Conservation (phyloP, 2,888 invertebrate species). For the Drosophila sordidapex region DNA sequence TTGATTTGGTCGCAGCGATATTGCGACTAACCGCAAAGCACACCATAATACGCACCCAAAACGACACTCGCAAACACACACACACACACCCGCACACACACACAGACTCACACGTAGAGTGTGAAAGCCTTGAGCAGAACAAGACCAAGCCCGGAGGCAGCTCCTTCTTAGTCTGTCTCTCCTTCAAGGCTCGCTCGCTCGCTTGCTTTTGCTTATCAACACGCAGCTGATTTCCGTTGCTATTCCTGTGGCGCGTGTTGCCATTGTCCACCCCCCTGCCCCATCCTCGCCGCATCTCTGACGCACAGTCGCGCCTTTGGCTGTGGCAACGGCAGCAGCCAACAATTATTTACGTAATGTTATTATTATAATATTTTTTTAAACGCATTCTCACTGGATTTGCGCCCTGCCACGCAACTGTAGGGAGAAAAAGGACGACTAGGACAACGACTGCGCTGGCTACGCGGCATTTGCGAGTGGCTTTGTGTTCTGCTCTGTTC, state of each 20-base stretch:
- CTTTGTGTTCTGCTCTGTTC: slow-evolving; percentile 59
- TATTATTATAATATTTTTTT: slow-evolving; percentile 83
- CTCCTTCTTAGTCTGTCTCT: slow-evolving; percentile 26
- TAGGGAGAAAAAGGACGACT: slow-evolving; percentile 22
- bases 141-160: slow-evolving; percentile 47
- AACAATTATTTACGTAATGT: slow-evolving; percentile 82
- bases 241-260: slow-evolving; percentile 72
- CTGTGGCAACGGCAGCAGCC: slow-evolving; percentile 59
- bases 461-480: slow-evolving; percentile 76
- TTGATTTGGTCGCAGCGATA: slow-evolving; percentile 26
- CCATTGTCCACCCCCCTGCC: slow-evolving; percentile 37
- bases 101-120: slow-evolving; percentile 9
- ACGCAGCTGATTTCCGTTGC: slow-evolving; percentile 82
- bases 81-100: slow-evolving; percentile 7
- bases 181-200: slow-evolving; percentile 36
- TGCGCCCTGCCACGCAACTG: slow-evolving; percentile 43
- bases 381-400: slow-evolving; percentile 80
- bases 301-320: slow-evolving; percentile 9
- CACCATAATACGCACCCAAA: slow-evolving; percentile 78
- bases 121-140: slow-evolving; percentile 41
- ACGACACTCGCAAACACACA: slow-evolving; percentile 37
- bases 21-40: slow-evolving; percentile 69
- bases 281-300: not conserved
- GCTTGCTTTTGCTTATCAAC: slow-evolving; percentile 71
- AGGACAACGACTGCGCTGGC: slow-evolving; percentile 51